These are phyloP conservation scores for Nysson spinosus DNA, from an alignment of 2,888 invertebrate genomes.

Conservation along the genomic window DNA sequence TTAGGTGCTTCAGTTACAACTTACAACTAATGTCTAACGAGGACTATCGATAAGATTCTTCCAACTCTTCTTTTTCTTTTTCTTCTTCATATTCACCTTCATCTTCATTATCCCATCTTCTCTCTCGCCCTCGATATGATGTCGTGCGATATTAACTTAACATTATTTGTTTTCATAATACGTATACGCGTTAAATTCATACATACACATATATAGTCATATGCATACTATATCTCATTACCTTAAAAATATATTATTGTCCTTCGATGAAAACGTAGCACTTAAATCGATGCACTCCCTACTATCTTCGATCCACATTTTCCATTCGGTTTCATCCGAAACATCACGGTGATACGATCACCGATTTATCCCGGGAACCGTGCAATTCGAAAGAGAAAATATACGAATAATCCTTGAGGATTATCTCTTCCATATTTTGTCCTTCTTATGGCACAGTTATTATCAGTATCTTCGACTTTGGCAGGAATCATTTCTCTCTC, in stretches of 20 bases:
- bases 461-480: constrained; percentile 30
- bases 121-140: not conserved
- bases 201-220: constrained; percentile 42
- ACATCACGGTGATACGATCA: not conserved
- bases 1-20: constrained; percentile 55
- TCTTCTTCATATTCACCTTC: constrained; percentile 9
- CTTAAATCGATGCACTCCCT: constrained; percentile 59
- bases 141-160: not conserved
- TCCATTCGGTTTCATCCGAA: not conserved
- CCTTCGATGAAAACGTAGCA: constrained; percentile 76
- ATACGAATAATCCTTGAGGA: constrained; percentile 21
- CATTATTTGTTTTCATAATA: constrained; percentile 42
- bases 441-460: constrained; percentile 17
- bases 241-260: constrained; percentile 78
- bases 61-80: not conserved
- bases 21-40: constrained; percentile 51
- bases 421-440: constrained; percentile 8
- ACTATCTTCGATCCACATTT: not conserved
- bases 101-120: not conserved
- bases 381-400: constrained; percentile 33
- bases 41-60: constrained; percentile 29
- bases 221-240: constrained; percentile 54
- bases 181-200: constrained; percentile 66
- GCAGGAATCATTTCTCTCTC: constrained; percentile 46
- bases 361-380: constrained; percentile 2